These are phyloP conservation scores for Columba livia DNA, from an alignment of 2,113 vertebrate genomes.

Conservation along the genomic window DNA sequence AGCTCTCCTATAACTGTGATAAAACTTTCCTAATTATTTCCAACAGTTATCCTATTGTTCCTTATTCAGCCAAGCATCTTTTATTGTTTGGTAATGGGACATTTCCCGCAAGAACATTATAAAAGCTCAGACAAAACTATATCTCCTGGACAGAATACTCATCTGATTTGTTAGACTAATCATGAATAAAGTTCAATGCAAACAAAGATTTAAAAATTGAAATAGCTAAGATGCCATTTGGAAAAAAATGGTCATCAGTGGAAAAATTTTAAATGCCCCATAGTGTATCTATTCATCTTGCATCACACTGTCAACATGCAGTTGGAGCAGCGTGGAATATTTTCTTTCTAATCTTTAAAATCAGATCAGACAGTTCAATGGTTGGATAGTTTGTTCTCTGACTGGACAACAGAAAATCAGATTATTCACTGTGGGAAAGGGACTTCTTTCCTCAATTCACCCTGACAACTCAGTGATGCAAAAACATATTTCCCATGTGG, in stretches of 20 bases:
- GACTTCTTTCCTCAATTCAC: neutral
- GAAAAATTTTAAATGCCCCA: neutral
- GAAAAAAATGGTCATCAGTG: neutral
- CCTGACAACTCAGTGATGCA: neutral
- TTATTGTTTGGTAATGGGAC: neutral
- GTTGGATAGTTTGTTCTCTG: neutral
- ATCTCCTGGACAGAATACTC: neutral
- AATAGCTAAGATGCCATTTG: conserved; percentile 18
- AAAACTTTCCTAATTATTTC: conserved; percentile 23
- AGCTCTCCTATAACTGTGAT: neutral
- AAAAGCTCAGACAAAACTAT: conserved; percentile 27
- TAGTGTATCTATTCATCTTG: neutral
- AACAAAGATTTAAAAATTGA: conserved; percentile 32
- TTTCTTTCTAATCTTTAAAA: conserved; percentile 9
- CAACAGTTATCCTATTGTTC: conserved; percentile 32
- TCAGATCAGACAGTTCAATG: neutral
- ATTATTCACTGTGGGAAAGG: neutral
- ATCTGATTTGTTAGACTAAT: conserved; percentile 5
- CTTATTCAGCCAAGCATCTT: neutral
- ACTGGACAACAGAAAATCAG: neutral
- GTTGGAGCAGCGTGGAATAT: neutral
- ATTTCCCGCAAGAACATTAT: conserved; percentile 33
- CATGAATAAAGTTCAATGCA: conserved; percentile 29
- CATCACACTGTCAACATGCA: neutral
- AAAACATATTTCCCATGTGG: neutral